These are phyloP conservation scores for Sardina pilchardus DNA, from an alignment of 2,113 vertebrate genomes.

Conservation along the genomic window DNA sequence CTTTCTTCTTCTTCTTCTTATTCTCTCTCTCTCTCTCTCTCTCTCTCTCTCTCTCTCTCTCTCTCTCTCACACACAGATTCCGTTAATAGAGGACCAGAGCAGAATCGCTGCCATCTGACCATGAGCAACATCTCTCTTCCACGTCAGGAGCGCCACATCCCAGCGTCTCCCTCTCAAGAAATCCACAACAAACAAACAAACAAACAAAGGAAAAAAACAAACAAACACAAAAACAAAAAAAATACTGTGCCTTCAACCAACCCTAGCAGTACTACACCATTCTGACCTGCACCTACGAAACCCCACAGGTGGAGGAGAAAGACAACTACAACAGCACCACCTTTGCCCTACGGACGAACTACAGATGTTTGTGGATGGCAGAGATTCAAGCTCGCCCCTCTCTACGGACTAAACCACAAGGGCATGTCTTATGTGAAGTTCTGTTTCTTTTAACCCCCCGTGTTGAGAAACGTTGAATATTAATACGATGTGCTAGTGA, in stretches of 20 bases:
- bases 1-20: background rate
- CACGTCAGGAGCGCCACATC: conserved; percentile 19
- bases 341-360: background rate
- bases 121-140: conserved; percentile 37
- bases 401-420: conserved; percentile 19
- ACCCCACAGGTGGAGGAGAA: background rate
- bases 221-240: background rate
- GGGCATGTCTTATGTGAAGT: conserved; percentile 41
- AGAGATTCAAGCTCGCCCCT: conserved; percentile 37
- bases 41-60: conserved; percentile 13
- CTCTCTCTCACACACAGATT: conserved; percentile 28
- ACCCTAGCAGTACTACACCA: conserved; percentile 48
- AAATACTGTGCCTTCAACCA: conserved; percentile 70
- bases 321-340: background rate
- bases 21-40: background rate
- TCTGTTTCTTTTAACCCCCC: conserved; percentile 28
- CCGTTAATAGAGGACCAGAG: conserved; percentile 47
- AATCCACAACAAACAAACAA: background rate
- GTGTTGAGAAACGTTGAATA: conserved; percentile 32
- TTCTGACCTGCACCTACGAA: conserved; percentile 28
- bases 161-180: conserved; percentile 35
- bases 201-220: background rate
- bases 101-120: conserved; percentile 49
- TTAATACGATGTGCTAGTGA: conserved; percentile 51
- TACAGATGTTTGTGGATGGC: conserved; percentile 47